Base-by-base conservation (phyloP, 2,888 invertebrate species). In the Leptinotarsa haldemani region DNA sequence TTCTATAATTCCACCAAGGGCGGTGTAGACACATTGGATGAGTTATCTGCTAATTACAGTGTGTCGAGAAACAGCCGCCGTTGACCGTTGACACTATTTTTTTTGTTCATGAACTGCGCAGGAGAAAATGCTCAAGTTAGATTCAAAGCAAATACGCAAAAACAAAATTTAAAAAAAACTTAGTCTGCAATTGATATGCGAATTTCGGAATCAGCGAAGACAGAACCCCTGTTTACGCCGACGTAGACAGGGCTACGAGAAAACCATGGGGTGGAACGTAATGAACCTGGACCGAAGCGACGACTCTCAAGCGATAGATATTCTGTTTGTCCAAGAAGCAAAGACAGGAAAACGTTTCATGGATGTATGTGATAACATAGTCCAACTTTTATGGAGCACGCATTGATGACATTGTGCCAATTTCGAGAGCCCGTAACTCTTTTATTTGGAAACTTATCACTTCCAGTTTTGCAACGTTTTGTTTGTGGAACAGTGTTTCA, bases 311-410 rank as follows among this genome's bases (percentile, higher is more conserved):
- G 68, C 46, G 56, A 20, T 15, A 73, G 73, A 58, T 73, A 69
- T 69, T 69, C 58, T 63, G 61, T 73, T 69, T 73, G 64, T 69
- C 69, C 73, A 61, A 66, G 47, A 47, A 50, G 18, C 47, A 20
- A 47, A 20, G 47, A 48, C n/a, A 66, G 66, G 48, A 65, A 65
- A 16, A 65, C 65, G 40, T 63, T 63, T 22, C 12, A 63, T 12
- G 2, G 2, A 16, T 22, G 63, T 22, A 63, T 63, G 22, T 25
- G 30, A 63, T 63, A 25, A 5, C 20, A 63, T 13, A 16, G 22
- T 63, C 63, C 18, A 63, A 22, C 25, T 63, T 63, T 25, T 20
- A 18, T 63, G 63, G 30, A 63, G 63, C 63, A 63, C 1, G 18
- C 4, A 63, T 16, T 25, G 20, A 22, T 63, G 30, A 16, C 2